Evolutionary conservation across 2,888 invertebrate genomes (phyloP).

Genomic region (Zaprionus bogoriensis): DNA sequence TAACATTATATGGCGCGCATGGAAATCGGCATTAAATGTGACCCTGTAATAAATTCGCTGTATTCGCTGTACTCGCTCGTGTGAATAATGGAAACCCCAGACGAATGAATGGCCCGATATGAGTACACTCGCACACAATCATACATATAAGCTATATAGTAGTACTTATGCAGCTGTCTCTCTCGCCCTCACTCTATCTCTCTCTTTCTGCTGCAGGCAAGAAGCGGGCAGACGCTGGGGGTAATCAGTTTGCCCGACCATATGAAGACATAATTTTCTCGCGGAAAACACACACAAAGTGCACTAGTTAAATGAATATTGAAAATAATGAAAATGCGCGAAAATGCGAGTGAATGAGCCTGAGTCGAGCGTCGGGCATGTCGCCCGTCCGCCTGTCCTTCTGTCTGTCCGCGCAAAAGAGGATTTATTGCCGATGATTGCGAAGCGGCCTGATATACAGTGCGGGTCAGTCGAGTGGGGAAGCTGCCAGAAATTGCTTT

Average conservation of each 20-base stretch:
- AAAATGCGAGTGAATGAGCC: constrained; percentile 9
- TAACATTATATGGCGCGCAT: constrained; percentile 54
- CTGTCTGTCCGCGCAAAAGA: too few relatives aligned
- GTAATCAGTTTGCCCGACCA: constrained; percentile 32
- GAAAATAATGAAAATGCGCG: constrained; percentile 47
- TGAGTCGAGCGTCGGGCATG: too few relatives aligned
- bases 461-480: neutral
- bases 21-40: constrained; percentile 66
- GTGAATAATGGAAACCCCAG: constrained; percentile 55
- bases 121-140: neutral
- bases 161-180: neutral
- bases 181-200: neutral
- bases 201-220: constrained; percentile 1
- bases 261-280: constrained; percentile 45
- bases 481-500: neutral
- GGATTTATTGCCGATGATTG: neutral
- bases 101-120: constrained; percentile 39
- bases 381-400: too few relatives aligned
- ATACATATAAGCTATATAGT: neutral
- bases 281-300: constrained; percentile 25
- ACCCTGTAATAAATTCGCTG: constrained; percentile 61
- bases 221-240: neutral
- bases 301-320: constrained; percentile 56
- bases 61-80: constrained; percentile 21
- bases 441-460: neutral